phyloP scores from a whole-genome alignment of 2,113 vertebrate species.

The Phaetusa simplex region DNA sequence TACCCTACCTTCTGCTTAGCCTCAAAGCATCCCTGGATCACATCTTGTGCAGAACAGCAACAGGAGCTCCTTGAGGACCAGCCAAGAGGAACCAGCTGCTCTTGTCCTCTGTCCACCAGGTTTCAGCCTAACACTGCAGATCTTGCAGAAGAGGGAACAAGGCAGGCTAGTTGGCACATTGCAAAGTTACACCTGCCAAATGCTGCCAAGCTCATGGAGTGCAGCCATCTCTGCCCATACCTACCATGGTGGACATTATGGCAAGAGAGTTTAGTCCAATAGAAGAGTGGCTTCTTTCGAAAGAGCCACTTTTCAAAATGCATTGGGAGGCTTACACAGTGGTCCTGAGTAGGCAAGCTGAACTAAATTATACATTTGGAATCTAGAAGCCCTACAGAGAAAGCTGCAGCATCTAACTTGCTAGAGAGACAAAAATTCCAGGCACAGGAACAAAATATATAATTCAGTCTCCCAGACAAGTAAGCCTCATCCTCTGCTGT shows the following conservation, averaged over 20 bases:
- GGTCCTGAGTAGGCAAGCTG: accelerated
- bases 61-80: background rate
- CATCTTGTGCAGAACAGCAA: accelerated
- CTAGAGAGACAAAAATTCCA: background rate
- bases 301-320: background rate
- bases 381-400: background rate
- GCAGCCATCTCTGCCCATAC: background rate
- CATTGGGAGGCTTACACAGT: background rate
- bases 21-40: background rate
- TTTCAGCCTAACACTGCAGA: background rate
- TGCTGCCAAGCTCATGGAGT: accelerated
- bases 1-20: background rate
- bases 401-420: background rate
- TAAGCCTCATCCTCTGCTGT: background rate
- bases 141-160: background rate
- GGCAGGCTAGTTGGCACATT: accelerated
- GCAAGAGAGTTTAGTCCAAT: background rate
- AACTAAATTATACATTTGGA: background rate
- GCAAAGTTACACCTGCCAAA: background rate
- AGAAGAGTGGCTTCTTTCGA: background rate
- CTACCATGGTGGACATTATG: background rate
- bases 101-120: background rate
- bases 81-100: background rate
- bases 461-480: background rate
- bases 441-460: background rate